Evolutionary conservation across 2,888 invertebrate genomes (phyloP), one percentile per base, ranked within the genome.

Genomic region (Agrotis ipsilon): DNA sequence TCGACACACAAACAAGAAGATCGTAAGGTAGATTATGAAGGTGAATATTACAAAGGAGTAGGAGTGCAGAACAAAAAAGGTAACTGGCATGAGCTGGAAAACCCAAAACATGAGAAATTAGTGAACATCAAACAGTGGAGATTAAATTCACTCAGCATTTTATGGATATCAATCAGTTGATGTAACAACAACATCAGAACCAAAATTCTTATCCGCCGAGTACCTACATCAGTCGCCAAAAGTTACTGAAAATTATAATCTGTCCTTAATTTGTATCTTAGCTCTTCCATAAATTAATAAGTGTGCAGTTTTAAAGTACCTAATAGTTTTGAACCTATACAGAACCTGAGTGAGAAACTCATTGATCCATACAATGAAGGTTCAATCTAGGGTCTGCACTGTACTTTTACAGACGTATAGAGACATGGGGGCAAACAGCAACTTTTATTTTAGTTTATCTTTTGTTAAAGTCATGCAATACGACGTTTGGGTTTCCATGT

Each of bases 161-260:
- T 14, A 2, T 18, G 1, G n/a, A 32, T n/a, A n/a, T n/a, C n/a
- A 48, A 13, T 3, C 2, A 24, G 16, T 39, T 39, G 16, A 18
- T 19, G 49, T 39, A 52, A 52, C 5, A 45, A n/a, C 21, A 46
- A 32, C 14, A 13, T 11, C 19, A 49, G 2, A 27, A 57, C 13
- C n/a, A 2, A 24, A 21, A 19, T 72, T 21, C 27, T n/a, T 13
- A 18, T 16, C 13, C 14, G 39, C 1, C 3, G 11, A 13, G 21
- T 68, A n/a, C n/a, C 7, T 4, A 65, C n/a, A n/a, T 21, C 19
- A 18, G 14, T 65, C 5, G n/a, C 18, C 46, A 62, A 46, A 32
- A 32, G 9, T 60, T 11, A 16, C n/a, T 39, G 11, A 59, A 21
- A 54, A 11, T 32, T 32, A 2, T 21, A 32, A 32, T n/a, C n/a